Evolutionary conservation across 2,888 invertebrate genomes (phyloP).

Genomic region (Acleris literana): DNA sequence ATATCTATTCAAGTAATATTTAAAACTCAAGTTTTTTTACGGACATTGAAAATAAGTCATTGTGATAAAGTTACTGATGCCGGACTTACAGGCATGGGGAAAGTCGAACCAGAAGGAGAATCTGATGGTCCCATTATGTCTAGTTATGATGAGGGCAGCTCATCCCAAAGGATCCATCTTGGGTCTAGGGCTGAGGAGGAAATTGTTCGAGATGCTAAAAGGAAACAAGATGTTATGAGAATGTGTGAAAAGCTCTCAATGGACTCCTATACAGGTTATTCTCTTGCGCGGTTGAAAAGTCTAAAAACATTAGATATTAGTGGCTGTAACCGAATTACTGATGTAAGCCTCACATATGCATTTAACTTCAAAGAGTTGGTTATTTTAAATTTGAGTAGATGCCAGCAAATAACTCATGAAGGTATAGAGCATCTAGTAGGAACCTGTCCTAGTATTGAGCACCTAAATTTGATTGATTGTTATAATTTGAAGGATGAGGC

Average conservation of each 20-base stretch:
- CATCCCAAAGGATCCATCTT: constrained; percentile 78
- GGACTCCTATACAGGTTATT: constrained; percentile 74
- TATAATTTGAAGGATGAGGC: constrained; percentile 87
- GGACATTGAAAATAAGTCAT: constrained; percentile 85
- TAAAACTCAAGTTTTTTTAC: constrained; percentile 83
- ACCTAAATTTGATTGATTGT: constrained; percentile 86
- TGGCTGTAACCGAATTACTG: constrained; percentile 88
- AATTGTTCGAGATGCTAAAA: constrained; percentile 86
- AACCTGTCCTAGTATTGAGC: constrained; percentile 88
- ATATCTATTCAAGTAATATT: constrained; percentile 87
- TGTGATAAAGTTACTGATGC: constrained; percentile 88
- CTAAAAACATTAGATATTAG: constrained; percentile 85
- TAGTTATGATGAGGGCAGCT: constrained; percentile 53
- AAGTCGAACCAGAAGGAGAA: constrained; percentile 61
- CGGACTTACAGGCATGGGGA: constrained; percentile 87
- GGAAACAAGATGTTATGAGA: constrained; percentile 85
- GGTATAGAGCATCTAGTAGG: constrained; percentile 85
- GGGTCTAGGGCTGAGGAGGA: constrained; percentile 88
- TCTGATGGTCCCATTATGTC: constrained; percentile 66
- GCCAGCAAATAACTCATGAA: constrained; percentile 87
- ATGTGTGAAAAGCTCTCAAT: constrained; percentile 83
- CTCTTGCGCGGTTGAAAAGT: constrained; percentile 79
- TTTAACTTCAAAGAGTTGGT: constrained; percentile 86
- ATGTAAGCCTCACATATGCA: constrained; percentile 87
- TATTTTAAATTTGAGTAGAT: constrained; percentile 85